Percentiles rank a stretch among this genome's conserved stretches.
phyloP scores from a whole-genome alignment of 2,888 invertebrate genomes.

The Heteromurus nitidus region DNA sequence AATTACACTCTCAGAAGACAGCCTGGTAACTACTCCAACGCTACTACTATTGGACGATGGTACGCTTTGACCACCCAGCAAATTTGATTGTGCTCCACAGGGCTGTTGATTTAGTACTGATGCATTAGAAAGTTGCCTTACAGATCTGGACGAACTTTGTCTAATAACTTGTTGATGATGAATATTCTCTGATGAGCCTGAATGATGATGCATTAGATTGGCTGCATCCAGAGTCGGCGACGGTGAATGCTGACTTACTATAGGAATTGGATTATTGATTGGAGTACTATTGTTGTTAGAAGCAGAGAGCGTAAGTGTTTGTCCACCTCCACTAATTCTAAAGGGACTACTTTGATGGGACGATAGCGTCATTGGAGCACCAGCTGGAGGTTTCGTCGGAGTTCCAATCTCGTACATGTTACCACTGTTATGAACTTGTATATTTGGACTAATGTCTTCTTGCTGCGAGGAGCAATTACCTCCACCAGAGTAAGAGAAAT shows the following conservation, averaged over 20 bases:
- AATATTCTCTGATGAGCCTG: background rate
- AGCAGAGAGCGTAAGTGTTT: no score
- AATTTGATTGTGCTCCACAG: conserved; percentile 1
- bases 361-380: background rate
- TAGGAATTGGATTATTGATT: background rate
- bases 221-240: background rate
- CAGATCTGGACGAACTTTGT: background rate
- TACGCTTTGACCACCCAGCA: background rate
- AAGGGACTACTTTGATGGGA: conserved; percentile 32
- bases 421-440: background rate
- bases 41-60: background rate
- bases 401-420: background rate
- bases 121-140: background rate
- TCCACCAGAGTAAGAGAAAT: conserved; percentile 9
- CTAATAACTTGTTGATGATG: background rate
- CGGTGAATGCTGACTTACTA: conserved; percentile 17
- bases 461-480: background rate
- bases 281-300: background rate
- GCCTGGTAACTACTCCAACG: conserved; percentile 43
- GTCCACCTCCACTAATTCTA: conserved; percentile 1
- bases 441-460: conserved; percentile 15
- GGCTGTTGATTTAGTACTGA: background rate
- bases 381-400: background rate
- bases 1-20: conserved; percentile 48
- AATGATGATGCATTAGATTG: background rate